Conservation (phyloP, 2,797 vertebrate genomes). For the Hippocampus kuda region DNA sequence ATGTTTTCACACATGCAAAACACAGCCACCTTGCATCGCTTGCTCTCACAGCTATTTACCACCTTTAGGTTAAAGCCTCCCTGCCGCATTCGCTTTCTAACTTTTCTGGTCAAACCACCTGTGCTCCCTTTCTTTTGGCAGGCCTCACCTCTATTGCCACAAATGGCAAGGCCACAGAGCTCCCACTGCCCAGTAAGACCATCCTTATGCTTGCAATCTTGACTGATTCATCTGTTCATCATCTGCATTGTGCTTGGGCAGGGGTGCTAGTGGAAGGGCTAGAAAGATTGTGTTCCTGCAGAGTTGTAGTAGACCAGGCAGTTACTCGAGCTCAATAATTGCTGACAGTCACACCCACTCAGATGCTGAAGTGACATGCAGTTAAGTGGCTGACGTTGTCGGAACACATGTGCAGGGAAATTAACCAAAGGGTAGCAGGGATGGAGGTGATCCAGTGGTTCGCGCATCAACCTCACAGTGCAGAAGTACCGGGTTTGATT, state of each 20-base stretch:
- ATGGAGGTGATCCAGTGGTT: too few relatives aligned
- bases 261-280: not conserved
- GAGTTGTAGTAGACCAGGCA: not conserved
- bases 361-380: not conserved
- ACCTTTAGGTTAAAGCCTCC: conserved; percentile 38
- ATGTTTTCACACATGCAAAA: not conserved
- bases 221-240: conserved; percentile 1
- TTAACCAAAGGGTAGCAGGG: too few relatives aligned
- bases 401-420: too few relatives aligned
- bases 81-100: conserved; percentile 35
- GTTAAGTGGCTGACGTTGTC: too few relatives aligned
- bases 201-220: conserved; percentile 51
- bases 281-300: not conserved
- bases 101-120: conserved; percentile 26
- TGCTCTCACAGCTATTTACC: conserved; percentile 43
- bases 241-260: not conserved
- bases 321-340: not conserved
- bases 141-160: conserved; percentile 56
- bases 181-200: conserved; percentile 74
- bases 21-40: conserved; percentile 17
- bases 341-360: not conserved
- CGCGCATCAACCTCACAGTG: too few relatives aligned
- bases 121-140: conserved; percentile 53
- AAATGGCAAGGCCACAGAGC: conserved; percentile 68
- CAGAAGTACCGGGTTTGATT: too few relatives aligned